Evolutionary conservation across 2,113 vertebrate genomes (phyloP).

Genomic region (Lanius collurio): DNA sequence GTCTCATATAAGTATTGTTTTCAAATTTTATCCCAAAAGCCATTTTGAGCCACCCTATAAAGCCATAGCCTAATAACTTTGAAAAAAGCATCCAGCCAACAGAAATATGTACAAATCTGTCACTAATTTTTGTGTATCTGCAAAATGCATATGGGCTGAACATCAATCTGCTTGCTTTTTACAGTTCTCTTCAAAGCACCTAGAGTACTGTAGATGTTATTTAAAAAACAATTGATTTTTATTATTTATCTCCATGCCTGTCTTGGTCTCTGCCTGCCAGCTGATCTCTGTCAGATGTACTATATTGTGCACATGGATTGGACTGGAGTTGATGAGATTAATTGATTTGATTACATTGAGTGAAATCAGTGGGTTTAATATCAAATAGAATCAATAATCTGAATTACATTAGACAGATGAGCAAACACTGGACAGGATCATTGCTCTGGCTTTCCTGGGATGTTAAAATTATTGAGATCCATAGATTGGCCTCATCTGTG

Average conservation of each 20-base stretch:
- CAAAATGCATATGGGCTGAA: not conserved
- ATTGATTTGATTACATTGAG: conserved; percentile 49
- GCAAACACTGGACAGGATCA: not conserved
- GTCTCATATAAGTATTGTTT: not conserved
- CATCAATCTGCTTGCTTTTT: not conserved
- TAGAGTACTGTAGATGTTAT: not conserved
- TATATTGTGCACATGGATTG: not conserved
- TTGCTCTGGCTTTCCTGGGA: conserved; percentile 4
- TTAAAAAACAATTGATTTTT: conserved; percentile 23
- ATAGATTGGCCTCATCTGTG: not conserved
- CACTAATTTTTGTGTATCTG: not conserved
- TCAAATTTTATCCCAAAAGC: not conserved
- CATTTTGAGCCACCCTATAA: not conserved
- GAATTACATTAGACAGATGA: conserved; percentile 41
- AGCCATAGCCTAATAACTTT: not conserved
- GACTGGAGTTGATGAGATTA: conserved; percentile 29
- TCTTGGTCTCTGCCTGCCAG: not conserved
- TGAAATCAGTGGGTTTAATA: conserved; percentile 49
- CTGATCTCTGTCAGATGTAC: conserved; percentile 9
- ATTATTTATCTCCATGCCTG: conserved; percentile 8
- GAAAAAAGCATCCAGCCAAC: not conserved
- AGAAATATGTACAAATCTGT: not conserved
- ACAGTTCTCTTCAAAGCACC: not conserved
- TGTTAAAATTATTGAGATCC: not conserved
- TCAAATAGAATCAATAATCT: conserved; percentile 35